Evolutionary conservation across 2,797 vertebrate species (phyloP), one percentile per base, ranked within the genome.

Genomic region (Lacerta agilis): DNA sequence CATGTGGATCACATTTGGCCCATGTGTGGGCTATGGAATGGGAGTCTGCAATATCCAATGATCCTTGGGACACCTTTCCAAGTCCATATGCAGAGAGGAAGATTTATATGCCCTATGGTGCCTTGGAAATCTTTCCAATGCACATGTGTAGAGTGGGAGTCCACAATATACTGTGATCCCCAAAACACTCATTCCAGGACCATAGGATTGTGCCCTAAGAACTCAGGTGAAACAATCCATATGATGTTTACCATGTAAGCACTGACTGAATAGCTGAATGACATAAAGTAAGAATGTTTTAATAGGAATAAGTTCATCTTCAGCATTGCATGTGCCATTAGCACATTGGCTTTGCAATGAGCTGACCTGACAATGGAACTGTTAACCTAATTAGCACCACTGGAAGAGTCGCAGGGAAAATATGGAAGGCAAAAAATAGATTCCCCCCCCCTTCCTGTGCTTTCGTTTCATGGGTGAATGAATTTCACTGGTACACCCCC

Each of bases 381-480:
- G 43, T 79, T 41, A 89, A 41, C 43, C 79, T 77, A 86, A 86
- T 86, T 77, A 83, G 75, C 49, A 64, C n/a, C 38, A 9, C 29
- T 38, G 41, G 23, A 78, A 77, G 29, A 66, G 25, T 82, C 17
- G 33, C 6, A 7, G 29, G 49, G 36, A 83, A 86, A 73, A 36
- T 8, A 41, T 11, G 13, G 55, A 80, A 81, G 61, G 88, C 29
- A 79, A 87, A 87, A 92, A 93, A 79, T 36, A 83, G 88, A 91
- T 80, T 73, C 43, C 90, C 88, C 85, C 72, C 58, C 89, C 36
- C 64, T 90, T 64, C 82, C 76, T 18, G 20, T 82, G 80, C 91
- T 72, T 91, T 92, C 85, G 49, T 85, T 91, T 75, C 38, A 15
- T 33, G 58, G 93, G 77, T 90, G 81, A 78, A 86, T 45, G 91